These are phyloP conservation scores for Machimus rusticus DNA, from an alignment of 2,888 invertebrate species.

Conservation along the genomic window DNA sequence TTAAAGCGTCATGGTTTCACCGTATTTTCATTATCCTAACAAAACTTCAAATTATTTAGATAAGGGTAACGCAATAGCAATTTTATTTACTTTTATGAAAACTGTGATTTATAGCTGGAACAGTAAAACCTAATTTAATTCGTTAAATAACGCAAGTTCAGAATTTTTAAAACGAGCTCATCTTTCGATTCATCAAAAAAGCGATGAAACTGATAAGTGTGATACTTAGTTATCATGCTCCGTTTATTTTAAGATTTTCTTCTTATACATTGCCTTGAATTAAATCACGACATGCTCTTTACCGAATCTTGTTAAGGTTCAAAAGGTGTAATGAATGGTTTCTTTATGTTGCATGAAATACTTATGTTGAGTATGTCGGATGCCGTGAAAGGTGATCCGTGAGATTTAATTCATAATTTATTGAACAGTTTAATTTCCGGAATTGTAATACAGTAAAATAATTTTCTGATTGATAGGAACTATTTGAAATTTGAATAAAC, in stretches of 20 bases:
- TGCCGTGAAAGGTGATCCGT: background rate
- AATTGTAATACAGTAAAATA: background rate
- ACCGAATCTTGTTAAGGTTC: background rate
- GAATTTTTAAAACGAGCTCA: background rate
- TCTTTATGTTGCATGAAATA: background rate
- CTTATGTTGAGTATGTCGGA: background rate
- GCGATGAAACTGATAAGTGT: background rate
- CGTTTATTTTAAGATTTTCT: background rate
- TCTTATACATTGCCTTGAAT: background rate
- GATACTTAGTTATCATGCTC: background rate
- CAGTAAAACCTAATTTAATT: background rate
- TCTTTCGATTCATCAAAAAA: background rate
- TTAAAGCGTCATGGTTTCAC: background rate
- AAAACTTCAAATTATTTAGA: background rate
- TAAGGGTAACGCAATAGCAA: background rate
- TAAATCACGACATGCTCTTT: background rate
- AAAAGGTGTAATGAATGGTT: background rate
- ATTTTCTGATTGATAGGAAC: no score
- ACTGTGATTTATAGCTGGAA: background rate
- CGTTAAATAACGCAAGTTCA: background rate
- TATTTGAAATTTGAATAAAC: no score
- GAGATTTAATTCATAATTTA: background rate
- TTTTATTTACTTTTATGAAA: background rate
- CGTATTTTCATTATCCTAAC: background rate
- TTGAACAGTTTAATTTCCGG: background rate